Evolutionary conservation across 2,888 invertebrate species (phyloP).

Genomic region (Callinectes sapidus): DNA sequence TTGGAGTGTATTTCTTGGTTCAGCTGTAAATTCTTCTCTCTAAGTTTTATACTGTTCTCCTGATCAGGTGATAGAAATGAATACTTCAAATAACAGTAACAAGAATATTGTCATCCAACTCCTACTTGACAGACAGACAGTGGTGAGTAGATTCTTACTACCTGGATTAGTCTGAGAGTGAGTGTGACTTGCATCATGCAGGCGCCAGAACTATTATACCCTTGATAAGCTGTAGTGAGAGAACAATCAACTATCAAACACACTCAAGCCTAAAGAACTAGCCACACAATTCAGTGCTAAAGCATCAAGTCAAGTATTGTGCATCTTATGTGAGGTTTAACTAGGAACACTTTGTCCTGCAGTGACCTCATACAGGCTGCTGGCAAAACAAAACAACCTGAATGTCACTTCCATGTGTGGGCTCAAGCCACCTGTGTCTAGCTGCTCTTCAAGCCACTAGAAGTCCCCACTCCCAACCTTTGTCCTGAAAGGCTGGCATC

Average conservation of each 20-base stretch:
- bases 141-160: neutral
- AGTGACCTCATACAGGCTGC: too few species aligned
- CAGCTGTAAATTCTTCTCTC: conserved; percentile 72
- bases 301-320: neutral
- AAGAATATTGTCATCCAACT: neutral
- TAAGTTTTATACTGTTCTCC: conserved; percentile 72
- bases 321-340: neutral
- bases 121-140: neutral
- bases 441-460: neutral
- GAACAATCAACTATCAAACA: neutral
- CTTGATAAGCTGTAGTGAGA: neutral
- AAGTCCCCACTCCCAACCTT: neutral
- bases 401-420: neutral
- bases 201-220: neutral
- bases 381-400: neutral
- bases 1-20: conserved; percentile 72
- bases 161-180: neutral
- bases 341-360: neutral
- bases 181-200: neutral
- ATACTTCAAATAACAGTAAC: neutral
- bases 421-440: neutral
- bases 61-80: conserved; percentile 43
- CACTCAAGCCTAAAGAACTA: neutral
- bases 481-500: neutral
- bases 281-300: neutral